Conservation (phyloP, 2,113 vertebrate genomes). For the Castor canadensis region DNA sequence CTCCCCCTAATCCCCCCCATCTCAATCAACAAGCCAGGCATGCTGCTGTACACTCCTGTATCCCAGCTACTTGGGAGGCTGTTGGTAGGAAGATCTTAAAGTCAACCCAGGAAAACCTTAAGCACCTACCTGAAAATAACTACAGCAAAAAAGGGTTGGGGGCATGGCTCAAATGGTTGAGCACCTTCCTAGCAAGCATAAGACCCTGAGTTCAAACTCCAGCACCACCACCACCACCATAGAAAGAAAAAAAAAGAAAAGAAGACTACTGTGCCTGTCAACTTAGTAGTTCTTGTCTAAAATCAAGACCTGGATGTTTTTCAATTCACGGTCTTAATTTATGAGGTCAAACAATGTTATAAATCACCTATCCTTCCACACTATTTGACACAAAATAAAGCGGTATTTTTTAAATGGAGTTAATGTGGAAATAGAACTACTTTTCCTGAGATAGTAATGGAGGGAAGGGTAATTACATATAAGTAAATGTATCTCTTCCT, state of each 20-base stretch:
- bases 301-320: not conserved
- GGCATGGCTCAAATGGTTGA: not conserved
- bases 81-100: no score
- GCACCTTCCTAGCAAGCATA: no score
- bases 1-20: no score
- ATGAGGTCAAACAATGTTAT: not conserved
- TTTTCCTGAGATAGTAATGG: not conserved
- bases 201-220: no score
- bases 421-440: not conserved
- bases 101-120: no score
- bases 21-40: no score
- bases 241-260: not conserved
- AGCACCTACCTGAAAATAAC: no score
- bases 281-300: not conserved
- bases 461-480: not conserved
- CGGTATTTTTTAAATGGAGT: not conserved
- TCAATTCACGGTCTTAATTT: not conserved
- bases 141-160: not conserved
- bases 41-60: no score
- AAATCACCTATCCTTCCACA: not conserved
- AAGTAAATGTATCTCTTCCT: not conserved
- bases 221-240: no score
- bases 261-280: not conserved
- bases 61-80: no score
- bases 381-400: not conserved